Evolutionary conservation across 2,113 vertebrate species (phyloP), one percentile per base, ranked within the genome.

Genomic region (Zapornia atra): DNA sequence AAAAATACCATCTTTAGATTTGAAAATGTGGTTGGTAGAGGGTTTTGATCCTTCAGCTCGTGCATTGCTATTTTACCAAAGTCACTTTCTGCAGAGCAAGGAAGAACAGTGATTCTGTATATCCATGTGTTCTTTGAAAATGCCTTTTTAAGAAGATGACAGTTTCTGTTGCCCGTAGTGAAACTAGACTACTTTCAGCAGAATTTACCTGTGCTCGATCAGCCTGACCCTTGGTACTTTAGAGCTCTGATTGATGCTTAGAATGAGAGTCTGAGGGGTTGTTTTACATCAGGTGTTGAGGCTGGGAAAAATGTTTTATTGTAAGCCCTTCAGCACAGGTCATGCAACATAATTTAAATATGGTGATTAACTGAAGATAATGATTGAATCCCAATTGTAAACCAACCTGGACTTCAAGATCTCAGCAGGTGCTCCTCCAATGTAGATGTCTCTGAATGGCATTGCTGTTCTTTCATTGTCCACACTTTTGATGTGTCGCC

Each of bases 381-480:
- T 26, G 34, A 29, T 19, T 66, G 21, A 81, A 95, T 50, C 15
- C 9, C 36, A n/a, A 51, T 33, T 84, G 34, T 57, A 73, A 90
- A 84, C 90, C 85, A 81, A 99, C 99, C 98, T 98, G 86, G 98
- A 98, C 8, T 98, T 98, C 64, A 99, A 95, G 75, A 99, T 86
- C 61, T 98, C 98, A 29, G 98, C 96, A 24, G 99, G 99, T 6
- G 98, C 99, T 60, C 99, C 99, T 70, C 99, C 99, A 72, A 99
- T 99, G 94, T 99, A 99, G 76, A 99, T 99, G 90, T 99, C 99
- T 59, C 98, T 98, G 94, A 99, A 99, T 18, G 99, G 99, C 92
- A 99, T 98, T 14, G 98, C 97, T 97, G 98, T 99, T 97, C 98
- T 99, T 78, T 99, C 98, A 84, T 99, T 99, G 88, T 99, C 99